A percentile compares a stretch with the other conserved stretches of the same genome.
Conservation (phyloP, 2,113 vertebrate species). For the Ophiodon elongatus region DNA sequence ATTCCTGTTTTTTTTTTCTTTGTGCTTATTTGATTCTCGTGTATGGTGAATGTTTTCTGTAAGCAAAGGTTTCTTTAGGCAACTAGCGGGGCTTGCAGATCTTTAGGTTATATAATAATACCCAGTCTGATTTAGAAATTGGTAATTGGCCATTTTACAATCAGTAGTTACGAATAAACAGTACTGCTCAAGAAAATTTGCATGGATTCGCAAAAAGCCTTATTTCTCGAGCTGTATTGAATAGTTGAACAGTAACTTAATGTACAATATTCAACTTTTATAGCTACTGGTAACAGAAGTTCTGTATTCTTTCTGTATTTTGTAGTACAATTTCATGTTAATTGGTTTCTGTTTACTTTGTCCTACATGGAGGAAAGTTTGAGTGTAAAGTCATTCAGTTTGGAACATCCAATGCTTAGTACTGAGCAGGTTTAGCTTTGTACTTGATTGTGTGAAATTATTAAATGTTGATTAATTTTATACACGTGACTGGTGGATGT, state of each 20-base stretch:
- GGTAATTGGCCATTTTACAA: constrained; percentile 42
- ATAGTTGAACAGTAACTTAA: constrained; percentile 23
- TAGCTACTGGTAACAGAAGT: constrained; percentile 22
- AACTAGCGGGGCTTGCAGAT: constrained; percentile 49
- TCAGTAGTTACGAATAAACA: constrained; percentile 36
- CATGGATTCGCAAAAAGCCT: constrained; percentile 64
- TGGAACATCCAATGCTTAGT: constrained; percentile 37
- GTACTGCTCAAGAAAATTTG: constrained; percentile 51
- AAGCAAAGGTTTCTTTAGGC: constrained; percentile 16
- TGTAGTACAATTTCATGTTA: constrained; percentile 41
- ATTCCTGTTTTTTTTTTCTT: constrained; percentile 9
- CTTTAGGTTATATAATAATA: constrained; percentile 32
- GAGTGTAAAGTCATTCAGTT: constrained; percentile 29
- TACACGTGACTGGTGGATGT: constrained; percentile 59
- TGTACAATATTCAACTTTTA: constrained; percentile 50
- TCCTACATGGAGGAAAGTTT: constrained; percentile 44
- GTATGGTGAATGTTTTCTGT: constrained; percentile 37
- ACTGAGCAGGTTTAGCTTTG: constrained; percentile 62
- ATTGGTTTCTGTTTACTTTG: constrained; percentile 43
- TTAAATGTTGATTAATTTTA: constrained; percentile 79
- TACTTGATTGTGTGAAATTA: constrained; percentile 69
- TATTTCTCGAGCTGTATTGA: constrained; percentile 63
- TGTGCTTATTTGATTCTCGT: constrained; percentile 23
- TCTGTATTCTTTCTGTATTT: constrained; percentile 41
- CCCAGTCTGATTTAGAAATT: constrained; percentile 20